Base-by-base conservation (phyloP, 1,140 invertebrate species). In the Ooceraea biroi region DNA sequence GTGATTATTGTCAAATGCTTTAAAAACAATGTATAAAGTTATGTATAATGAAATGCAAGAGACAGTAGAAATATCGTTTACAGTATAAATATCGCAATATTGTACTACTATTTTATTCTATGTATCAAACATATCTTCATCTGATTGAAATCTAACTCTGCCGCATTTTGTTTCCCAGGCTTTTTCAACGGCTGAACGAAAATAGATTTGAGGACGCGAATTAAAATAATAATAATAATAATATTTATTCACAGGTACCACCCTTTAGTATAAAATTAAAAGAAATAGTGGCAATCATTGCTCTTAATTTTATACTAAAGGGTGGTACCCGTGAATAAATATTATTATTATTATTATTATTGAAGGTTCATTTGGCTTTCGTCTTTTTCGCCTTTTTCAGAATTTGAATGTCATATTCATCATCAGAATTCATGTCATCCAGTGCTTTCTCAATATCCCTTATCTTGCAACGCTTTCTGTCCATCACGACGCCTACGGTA, bases 401-500 rank as follows among this genome's bases (percentile, higher is more conserved):
- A 66, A 94, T 94, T 73, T 91, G 90, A 74, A 94, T 90, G 73
- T 93, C 93, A 76, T 93, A 94, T 66, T 94, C 93, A 22, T 89
- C 90, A 5, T 94, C 93, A 2, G 92, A 83, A 91, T 89, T 91
- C 71, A 93, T 89, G 46, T 89, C 85, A 5, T 90, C 73, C 30
- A 94, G 68, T 57, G 89, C 84, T 63, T 91, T 87, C 27, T 86
- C 90, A 19, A 94, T 90, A 63, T 90, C 92, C 52, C 74, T 88
- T 44, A 91, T 83, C n/a, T 90, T 91, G 19, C 90, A 90, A 44
- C 92, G 91, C 27, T 92, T 93, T 61, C 91, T 91, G 50, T 94
- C 90, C 0, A 94, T 86, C 66, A 93, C 57, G 30, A 94, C 44
- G 50, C 89, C 92, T 76, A 92, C 87, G 22, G 86, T 90, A 72